Percentiles rank a stretch among this genome's conserved stretches.
Conservation (phyloP, 2,113 vertebrate genomes). For the Melospiza melodia region DNA sequence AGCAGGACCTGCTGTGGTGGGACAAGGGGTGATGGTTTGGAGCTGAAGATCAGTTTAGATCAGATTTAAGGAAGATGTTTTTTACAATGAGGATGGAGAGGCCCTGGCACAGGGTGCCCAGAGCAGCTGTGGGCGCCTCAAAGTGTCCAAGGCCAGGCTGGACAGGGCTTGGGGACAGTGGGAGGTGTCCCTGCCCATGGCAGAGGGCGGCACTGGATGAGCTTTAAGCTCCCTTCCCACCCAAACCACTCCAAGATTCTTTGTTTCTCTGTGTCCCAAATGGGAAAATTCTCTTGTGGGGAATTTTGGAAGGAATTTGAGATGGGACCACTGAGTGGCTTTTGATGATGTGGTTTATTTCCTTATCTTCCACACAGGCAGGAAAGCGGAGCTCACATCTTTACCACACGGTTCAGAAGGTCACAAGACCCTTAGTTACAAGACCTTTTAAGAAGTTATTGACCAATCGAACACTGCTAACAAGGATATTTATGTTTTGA, state of each 20-base stretch:
- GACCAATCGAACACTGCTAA: not conserved
- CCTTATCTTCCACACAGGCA: not conserved
- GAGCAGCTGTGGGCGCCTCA: not conserved
- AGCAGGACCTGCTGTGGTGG: not conserved
- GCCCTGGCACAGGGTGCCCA: not conserved
- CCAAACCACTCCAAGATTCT: not conserved
- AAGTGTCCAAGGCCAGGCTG: not conserved
- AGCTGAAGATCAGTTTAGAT: not conserved
- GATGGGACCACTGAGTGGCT: not conserved
- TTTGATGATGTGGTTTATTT: not conserved
- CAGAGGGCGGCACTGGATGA: fast-evolving
- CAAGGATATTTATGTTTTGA: not conserved
- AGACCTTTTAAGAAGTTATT: not conserved
- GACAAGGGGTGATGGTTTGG: not conserved
- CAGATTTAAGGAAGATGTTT: not conserved
- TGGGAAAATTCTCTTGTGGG: not conserved
- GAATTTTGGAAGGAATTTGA: not conserved
- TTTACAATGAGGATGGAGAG: fast-evolving
- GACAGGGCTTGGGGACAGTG: not conserved
- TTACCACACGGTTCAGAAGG: not conserved
- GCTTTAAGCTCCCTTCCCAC: fast-evolving
- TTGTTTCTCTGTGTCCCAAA: not conserved
- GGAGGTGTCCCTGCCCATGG: not conserved
- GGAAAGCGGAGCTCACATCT: not conserved
- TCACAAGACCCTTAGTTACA: not conserved